A percentile compares a stretch with the other conserved stretches of the same genome.
Conservation (phyloP, 2,888 invertebrate genomes). For the Mycalesis mineus region DNA sequence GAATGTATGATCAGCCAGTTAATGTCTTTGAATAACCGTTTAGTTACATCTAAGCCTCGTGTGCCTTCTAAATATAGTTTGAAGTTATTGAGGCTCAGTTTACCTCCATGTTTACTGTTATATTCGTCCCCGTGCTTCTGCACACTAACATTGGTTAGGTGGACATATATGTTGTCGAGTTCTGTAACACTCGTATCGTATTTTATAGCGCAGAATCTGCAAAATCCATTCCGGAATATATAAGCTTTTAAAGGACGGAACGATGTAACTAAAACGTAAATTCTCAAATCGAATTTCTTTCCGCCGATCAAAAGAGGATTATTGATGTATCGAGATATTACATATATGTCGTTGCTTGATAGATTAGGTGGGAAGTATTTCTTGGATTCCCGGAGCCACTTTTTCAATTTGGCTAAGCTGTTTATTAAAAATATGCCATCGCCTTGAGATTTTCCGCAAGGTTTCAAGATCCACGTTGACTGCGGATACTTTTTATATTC, state of each 20-base stretch:
- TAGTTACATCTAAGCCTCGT: constrained; percentile 91
- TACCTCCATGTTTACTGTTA: constrained; percentile 95
- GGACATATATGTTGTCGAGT: constrained; percentile 95
- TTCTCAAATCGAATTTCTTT: constrained; percentile 95
- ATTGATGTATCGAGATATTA: constrained; percentile 97
- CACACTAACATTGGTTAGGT: constrained; percentile 97
- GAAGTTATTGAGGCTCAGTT: constrained; percentile 94
- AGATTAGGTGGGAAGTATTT: constrained; percentile 90
- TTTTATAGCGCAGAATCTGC: constrained; percentile 97
- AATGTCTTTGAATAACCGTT: constrained; percentile 79
- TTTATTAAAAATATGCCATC: constrained; percentile 98
- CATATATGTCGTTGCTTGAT: constrained; percentile 90
- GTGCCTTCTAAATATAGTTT: constrained; percentile 94
- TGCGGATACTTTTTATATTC: constrained; percentile 96
- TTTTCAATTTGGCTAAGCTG: constrained; percentile 94
- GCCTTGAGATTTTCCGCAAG: constrained; percentile 95
- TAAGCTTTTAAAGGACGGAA: constrained; percentile 96
- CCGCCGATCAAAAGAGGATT: constrained; percentile 96
- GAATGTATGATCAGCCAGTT: neutral
- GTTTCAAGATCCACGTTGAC: constrained; percentile 99
- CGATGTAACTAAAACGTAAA: constrained; percentile 95
- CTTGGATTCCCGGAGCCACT: constrained; percentile 92
- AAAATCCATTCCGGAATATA: constrained; percentile 94
- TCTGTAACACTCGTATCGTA: constrained; percentile 93
- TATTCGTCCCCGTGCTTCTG: constrained; percentile 98